Conservation (phyloP, 1,140 invertebrate species). For the Sycophaga agraensis region DNA sequence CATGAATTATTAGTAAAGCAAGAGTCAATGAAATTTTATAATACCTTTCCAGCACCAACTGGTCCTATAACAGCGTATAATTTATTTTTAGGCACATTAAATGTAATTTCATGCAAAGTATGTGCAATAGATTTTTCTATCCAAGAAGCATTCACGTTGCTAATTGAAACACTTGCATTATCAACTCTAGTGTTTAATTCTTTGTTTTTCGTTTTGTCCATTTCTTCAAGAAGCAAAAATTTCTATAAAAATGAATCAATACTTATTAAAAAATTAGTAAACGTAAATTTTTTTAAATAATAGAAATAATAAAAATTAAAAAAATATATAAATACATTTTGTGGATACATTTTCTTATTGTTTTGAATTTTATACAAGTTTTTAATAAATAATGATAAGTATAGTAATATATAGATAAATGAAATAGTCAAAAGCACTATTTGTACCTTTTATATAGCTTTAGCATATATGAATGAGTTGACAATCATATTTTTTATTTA, state of each 20-base stretch:
- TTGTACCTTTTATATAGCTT: no score
- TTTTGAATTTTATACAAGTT: no score
- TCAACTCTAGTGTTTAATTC: slow-evolving; percentile 33
- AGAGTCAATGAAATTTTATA: neutral
- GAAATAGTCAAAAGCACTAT: no score
- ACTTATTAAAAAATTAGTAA: no score
- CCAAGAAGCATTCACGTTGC: slow-evolving; percentile 64
- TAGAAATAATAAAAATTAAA: no score
- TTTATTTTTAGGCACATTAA: slow-evolving; percentile 64
- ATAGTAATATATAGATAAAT: no score
- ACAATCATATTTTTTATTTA: no score
- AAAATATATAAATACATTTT: no score
- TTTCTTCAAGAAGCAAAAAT: slow-evolving; percentile 59
- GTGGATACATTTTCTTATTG: no score
- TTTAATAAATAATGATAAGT: no score
- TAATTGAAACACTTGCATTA: slow-evolving; percentile 52
- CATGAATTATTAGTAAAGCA: neutral
- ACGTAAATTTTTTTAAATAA: no score
- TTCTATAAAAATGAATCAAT: slow-evolving; percentile 34
- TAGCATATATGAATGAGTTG: no score
- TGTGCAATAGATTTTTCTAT: slow-evolving; percentile 60
- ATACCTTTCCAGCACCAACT: slow-evolving; percentile 78
- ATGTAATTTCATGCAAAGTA: slow-evolving; percentile 65
- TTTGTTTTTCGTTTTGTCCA: slow-evolving; percentile 26
- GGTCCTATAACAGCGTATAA: slow-evolving; percentile 74